A percentile compares a stretch with the other conserved stretches of the same genome.
Evolutionary conservation across 1,140 invertebrate genomes (phyloP).

Genomic region (Neodiprion pinetum): DNA sequence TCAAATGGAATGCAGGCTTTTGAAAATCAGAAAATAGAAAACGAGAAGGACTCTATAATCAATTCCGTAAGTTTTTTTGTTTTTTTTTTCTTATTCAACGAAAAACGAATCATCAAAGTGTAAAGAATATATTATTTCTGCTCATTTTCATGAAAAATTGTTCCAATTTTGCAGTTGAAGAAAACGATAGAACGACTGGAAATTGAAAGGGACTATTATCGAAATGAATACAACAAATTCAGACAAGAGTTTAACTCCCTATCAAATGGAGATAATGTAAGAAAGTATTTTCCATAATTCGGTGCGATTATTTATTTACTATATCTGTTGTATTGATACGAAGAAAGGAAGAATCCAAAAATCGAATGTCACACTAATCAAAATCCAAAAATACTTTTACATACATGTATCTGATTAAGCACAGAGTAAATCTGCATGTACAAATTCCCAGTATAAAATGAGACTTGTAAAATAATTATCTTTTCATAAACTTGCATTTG

Average conservation of each 20-base stretch:
- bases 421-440: too few species aligned
- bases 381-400: too few species aligned
- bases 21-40: conserved; percentile 28
- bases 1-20: conserved; percentile 18
- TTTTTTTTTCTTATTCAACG: neutral
- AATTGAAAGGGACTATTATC: conserved; percentile 63
- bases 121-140: conserved; percentile 12
- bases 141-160: conserved; percentile 18
- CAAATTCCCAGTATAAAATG: too few species aligned
- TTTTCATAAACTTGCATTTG: too few species aligned
- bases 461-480: neutral
- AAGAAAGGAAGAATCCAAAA: conserved; percentile 3
- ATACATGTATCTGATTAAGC: too few species aligned
- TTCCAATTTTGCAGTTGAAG: conserved; percentile 38
- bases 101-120: neutral
- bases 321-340: too few species aligned
- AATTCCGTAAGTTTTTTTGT: conserved; percentile 27
- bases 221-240: conserved; percentile 58
- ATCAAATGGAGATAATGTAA: conserved; percentile 51
- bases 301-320: too few species aligned
- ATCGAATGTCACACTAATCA: neutral
- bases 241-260: conserved; percentile 53
- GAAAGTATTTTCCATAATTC: conserved; percentile 41
- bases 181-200: conserved; percentile 50
- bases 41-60: conserved; percentile 36